phyloP scores from a whole-genome alignment of 1,140 invertebrate genomes.

The Ganaspis sp. region DNA sequence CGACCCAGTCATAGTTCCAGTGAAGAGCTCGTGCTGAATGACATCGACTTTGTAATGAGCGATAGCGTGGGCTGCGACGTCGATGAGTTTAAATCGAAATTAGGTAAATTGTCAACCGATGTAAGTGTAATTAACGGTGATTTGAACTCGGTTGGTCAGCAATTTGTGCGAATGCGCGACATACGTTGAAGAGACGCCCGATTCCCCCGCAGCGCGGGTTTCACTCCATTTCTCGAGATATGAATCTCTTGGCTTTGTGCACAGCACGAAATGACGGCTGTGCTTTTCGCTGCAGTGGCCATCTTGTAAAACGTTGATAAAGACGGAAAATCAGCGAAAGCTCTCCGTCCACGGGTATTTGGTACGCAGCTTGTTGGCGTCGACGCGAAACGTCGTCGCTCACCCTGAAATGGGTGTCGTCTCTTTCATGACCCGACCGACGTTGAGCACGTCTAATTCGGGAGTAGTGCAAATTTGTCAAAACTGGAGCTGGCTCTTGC shows the following conservation, averaged over 20 bases:
- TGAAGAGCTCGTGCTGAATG: conserved; percentile 51
- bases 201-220: conserved; percentile 45
- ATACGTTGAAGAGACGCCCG: conserved; percentile 67
- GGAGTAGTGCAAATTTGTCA: conserved; percentile 11
- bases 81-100: conserved; percentile 60
- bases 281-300: conserved; percentile 66
- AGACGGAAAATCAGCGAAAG: conserved; percentile 15
- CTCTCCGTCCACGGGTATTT: conserved; percentile 39
- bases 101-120: conserved; percentile 64
- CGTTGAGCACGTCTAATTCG: background rate
- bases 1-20: conserved; percentile 69
- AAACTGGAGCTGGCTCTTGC: background rate
- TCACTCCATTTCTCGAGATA: conserved; percentile 67
- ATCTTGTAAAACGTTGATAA: conserved; percentile 35
- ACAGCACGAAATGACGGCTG: conserved; percentile 60
- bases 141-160: conserved; percentile 63
- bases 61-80: conserved; percentile 58
- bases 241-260: conserved; percentile 73
- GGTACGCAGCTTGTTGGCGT: conserved; percentile 65
- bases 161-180: conserved; percentile 70
- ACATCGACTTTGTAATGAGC: conserved; percentile 64
- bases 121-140: conserved; percentile 60
- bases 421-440: conserved; percentile 41
- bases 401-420: conserved; percentile 47
- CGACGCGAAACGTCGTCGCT: conserved; percentile 66